These are phyloP conservation scores for Sweltsa coloradensis DNA, from an alignment of 1,140 invertebrate species.

Conservation along the genomic window DNA sequence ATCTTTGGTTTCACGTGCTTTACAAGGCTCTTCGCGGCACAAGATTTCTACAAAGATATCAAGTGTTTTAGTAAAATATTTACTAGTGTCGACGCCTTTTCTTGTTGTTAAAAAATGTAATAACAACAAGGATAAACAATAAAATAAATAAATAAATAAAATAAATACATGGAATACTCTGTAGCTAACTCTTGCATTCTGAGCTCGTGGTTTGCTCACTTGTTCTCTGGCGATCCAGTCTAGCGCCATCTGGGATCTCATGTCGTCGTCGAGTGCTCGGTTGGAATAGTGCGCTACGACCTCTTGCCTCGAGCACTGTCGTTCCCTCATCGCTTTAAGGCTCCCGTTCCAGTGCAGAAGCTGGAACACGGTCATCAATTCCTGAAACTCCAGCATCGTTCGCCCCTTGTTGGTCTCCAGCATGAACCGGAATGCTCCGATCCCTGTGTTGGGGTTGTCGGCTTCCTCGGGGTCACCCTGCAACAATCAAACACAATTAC, in stretches of 20 bases:
- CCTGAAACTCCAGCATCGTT: slow-evolving; percentile 93
- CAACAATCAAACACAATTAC: slow-evolving; percentile 18
- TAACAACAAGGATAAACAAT: no score
- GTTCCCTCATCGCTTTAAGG: slow-evolving; percentile 79
- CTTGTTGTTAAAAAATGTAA: no score
- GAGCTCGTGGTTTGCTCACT: no score
- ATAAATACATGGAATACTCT: no score
- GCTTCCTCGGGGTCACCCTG: slow-evolving; percentile 52
- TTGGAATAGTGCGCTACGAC: slow-evolving; percentile 92
- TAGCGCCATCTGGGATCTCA: slow-evolving; percentile 90
- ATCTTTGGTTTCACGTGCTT: no score
- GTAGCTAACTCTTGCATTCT: no score
- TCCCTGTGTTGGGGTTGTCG: slow-evolving; percentile 70
- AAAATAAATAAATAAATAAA: no score
- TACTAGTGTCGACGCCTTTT: no score
- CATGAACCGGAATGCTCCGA: slow-evolving; percentile 91
- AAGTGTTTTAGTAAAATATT: no score
- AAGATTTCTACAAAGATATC: no score
- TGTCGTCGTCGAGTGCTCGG: slow-evolving; percentile 74
- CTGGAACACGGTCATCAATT: slow-evolving; percentile 94
- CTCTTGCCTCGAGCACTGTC: slow-evolving; percentile 88
- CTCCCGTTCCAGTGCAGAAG: slow-evolving; percentile 93
- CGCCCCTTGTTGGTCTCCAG: slow-evolving; percentile 83
- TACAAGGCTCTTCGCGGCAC: no score
- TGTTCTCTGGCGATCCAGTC: slow-evolving; percentile 88